phyloP scores from a whole-genome alignment of 2,888 invertebrate species.

The Dusona sp. region DNA sequence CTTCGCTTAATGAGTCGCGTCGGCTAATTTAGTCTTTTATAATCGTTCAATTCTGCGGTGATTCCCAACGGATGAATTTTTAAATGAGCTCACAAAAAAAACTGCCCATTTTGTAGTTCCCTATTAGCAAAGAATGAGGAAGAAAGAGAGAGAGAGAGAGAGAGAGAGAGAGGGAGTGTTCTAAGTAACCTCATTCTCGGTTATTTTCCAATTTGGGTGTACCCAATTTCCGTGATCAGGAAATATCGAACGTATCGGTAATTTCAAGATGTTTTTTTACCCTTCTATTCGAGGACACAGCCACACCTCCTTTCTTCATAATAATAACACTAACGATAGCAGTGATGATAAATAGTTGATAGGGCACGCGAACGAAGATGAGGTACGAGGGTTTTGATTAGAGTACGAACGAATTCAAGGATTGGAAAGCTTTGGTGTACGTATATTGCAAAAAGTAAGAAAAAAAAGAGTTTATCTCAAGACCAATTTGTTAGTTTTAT shows the following conservation, averaged over 20 bases:
- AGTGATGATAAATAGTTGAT: conserved; percentile 25
- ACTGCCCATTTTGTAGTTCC: neutral
- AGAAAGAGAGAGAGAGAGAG: conserved; percentile 1
- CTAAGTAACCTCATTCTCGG: neutral
- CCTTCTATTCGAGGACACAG: conserved; percentile 2
- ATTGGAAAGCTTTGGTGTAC: neutral
- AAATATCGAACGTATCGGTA: conserved; percentile 46
- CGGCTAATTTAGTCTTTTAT: conserved; percentile 5
- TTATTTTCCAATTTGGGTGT: conserved; percentile 31
- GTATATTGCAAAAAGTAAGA: too few species aligned
- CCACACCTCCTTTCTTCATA: conserved; percentile 17
- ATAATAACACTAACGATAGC: conserved; percentile 36
- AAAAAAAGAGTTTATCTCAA: neutral
- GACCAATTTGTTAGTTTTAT: neutral
- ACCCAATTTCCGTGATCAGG: conserved; percentile 51
- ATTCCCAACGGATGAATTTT: conserved; percentile 1
- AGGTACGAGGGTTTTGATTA: neutral
- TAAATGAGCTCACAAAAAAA: conserved; percentile 23
- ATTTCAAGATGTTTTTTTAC: neutral
- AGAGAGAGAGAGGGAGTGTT: conserved; percentile 3
- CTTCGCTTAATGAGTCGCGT: conserved; percentile 5
- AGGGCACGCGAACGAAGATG: conserved; percentile 27
- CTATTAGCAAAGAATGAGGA: conserved; percentile 4
- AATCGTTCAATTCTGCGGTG: conserved; percentile 7
- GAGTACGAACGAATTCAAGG: neutral